Evolutionary conservation across 2,888 invertebrate species (phyloP), one percentile per base, ranked within the genome.

Genomic region (Eristalis intricaria): DNA sequence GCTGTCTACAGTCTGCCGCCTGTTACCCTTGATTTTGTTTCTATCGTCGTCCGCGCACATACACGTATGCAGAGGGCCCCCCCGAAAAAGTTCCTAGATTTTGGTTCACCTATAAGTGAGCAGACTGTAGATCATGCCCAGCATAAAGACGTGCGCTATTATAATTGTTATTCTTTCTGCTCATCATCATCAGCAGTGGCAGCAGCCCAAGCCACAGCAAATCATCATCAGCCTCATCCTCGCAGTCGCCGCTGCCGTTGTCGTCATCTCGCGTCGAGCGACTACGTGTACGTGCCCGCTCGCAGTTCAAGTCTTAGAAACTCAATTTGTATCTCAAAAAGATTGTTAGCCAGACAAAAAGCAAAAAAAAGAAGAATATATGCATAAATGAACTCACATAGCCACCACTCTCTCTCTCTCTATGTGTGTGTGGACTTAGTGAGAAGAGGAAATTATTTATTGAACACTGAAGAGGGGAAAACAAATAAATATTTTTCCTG

Each of bases 141-240:
- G 63, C 64, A 60, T 74, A 58, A 50, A 76, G 66, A 77, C 71
- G 66, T 73, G 61, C 26, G 75, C 80, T 50, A 58, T 66, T 50
- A 73, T 81, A 82, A 77, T 81, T 85, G 68, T 76, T 80, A 75
- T 80, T 84, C 40, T 64, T 76, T 76, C 76, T 76, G 73, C 68
- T 81, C 76, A 71, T 85, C 85, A 68, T 71, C 60, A 43, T 56
- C 70, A 80, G 2, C 58, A 60, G 22, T 32, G 56, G 13, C 40
- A 56, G 15, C 19, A 26, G 22, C 74, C 29, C 4, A 19, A 10
- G 58, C 70, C 22, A 71, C 61, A 61, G 60, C 81, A 81, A 81
- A 76, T 75, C 60, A 64, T 58, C 56, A 70, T n/a, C 50, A 1
- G 2, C 38, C 0, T 38, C 38, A 0, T 38, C 13, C 3, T 38